phyloP scores from a whole-genome alignment of 92 coral and sea anemone species.

The Epizoanthus rinbou region DNA sequence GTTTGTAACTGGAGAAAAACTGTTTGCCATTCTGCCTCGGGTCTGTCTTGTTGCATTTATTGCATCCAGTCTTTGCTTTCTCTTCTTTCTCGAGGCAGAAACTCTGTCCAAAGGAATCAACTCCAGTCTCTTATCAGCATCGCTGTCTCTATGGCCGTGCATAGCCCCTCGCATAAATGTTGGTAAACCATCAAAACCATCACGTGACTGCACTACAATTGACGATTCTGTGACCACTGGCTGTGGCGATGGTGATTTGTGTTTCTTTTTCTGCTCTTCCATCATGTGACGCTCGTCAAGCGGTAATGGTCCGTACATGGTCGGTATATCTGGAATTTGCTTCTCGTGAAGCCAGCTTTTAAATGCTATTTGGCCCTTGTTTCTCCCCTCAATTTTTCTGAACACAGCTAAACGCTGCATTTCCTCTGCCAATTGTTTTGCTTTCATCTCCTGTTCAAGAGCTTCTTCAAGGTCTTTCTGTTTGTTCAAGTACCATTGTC shows the following conservation, averaged over 20 bases:
- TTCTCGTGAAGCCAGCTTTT: slow-evolving; percentile 77
- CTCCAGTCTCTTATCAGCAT: slow-evolving; percentile 82
- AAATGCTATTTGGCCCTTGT: slow-evolving; percentile 83
- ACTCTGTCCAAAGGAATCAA: slow-evolving; percentile 89
- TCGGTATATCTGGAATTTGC: slow-evolving; percentile 77
- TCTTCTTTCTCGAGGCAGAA: slow-evolving; percentile 78
- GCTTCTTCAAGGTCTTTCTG: slow-evolving; percentile 68
- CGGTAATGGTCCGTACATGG: slow-evolving; percentile 90
- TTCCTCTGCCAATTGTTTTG: slow-evolving; percentile 73
- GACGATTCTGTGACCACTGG: slow-evolving; percentile 66
- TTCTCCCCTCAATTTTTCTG: slow-evolving; percentile 68
- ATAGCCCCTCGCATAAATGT: slow-evolving; percentile 38
- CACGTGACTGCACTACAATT: slow-evolving; percentile 72
- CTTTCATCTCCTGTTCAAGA: slow-evolving; percentile 65
- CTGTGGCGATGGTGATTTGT: slow-evolving; percentile 59
- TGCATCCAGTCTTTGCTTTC: slow-evolving; percentile 75
- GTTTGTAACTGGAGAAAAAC: slow-evolving; percentile 34
- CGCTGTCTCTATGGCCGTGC: slow-evolving; percentile 57
- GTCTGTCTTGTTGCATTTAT: slow-evolving; percentile 38
- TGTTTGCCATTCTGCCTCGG: slow-evolving; percentile 46
- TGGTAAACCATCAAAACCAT: slow-evolving; percentile 45
- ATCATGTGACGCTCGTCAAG: slow-evolving; percentile 66
- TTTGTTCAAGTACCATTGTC: slow-evolving; percentile 94
- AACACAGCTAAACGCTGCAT: slow-evolving; percentile 63
- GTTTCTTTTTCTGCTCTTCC: slow-evolving; percentile 61